Percentiles rank a stretch among this genome's conserved stretches.
phyloP scores from a whole-genome alignment of 2,888 invertebrate species.

The Herminia tarsipennalis region DNA sequence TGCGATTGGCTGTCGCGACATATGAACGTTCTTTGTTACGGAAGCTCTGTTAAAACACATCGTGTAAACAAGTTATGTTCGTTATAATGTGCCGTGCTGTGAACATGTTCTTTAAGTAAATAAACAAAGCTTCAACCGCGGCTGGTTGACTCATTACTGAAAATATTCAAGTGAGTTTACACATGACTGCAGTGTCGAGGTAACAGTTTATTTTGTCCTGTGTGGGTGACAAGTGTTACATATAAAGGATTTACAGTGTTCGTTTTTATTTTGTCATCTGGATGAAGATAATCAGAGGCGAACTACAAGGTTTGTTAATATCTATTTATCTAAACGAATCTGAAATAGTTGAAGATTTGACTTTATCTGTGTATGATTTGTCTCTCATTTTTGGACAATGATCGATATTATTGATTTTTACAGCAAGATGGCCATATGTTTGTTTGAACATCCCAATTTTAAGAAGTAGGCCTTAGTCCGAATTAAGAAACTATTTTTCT shows the following conservation, averaged over 20 bases:
- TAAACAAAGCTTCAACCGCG: conserved; percentile 60
- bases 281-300: conserved; percentile 17
- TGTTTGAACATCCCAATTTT: no score
- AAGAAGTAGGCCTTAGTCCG: no score
- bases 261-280: conserved; percentile 4
- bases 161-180: conserved; percentile 32
- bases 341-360: no score
- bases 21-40: conserved; percentile 56
- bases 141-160: conserved; percentile 55
- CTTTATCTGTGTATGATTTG: no score
- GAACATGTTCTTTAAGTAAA: conserved; percentile 61
- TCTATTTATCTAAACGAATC: neutral
- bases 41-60: conserved; percentile 25
- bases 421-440: no score
- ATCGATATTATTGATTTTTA: no score
- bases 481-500: no score
- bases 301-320: conserved; percentile 13
- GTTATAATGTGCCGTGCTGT: conserved; percentile 30
- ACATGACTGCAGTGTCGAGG: conserved; percentile 30
- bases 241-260: conserved; percentile 21
- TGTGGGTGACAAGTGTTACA: conserved; percentile 32
- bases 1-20: conserved; percentile 61
- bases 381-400: no score
- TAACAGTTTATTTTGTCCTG: conserved; percentile 17
- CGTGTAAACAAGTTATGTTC: conserved; percentile 25